These are phyloP conservation scores for Subacronicta megacephala DNA, from an alignment of 2,888 invertebrate genomes.

Conservation along the genomic window DNA sequence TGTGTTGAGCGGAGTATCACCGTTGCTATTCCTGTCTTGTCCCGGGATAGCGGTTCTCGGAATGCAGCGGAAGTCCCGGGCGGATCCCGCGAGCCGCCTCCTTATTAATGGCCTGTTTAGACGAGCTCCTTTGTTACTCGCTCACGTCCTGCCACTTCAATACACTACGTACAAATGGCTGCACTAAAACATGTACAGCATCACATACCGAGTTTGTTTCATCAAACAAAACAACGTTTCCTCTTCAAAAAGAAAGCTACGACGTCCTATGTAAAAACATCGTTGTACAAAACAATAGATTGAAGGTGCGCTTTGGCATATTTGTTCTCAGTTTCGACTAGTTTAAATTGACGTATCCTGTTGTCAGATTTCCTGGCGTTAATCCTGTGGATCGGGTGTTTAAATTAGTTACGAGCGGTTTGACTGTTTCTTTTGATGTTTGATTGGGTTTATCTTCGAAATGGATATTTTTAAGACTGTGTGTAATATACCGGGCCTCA, in stretches of 20 bases:
- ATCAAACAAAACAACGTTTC: slow-evolving; percentile 26
- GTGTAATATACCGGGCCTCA: slow-evolving; percentile 28
- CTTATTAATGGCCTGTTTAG: slow-evolving; percentile 89
- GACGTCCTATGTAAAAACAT: slow-evolving; percentile 43
- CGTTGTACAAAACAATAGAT: slow-evolving; percentile 65
- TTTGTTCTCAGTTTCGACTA: slow-evolving; percentile 78
- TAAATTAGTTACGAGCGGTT: slow-evolving; percentile 77
- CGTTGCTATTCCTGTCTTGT: slow-evolving; percentile 86
- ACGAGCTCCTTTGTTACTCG: slow-evolving; percentile 86
- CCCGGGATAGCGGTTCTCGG: slow-evolving; percentile 82
- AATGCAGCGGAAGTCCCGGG: slow-evolving; percentile 85
- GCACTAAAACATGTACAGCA: slow-evolving; percentile 54
- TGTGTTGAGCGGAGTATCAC: slow-evolving; percentile 68
- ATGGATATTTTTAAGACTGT: slow-evolving; percentile 60
- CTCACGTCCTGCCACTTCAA: slow-evolving; percentile 83
- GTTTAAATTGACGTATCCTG: slow-evolving; percentile 88
- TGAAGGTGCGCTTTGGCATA: slow-evolving; percentile 67
- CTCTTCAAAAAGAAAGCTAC: slow-evolving; percentile 63
- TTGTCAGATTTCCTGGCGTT: slow-evolving; percentile 84
- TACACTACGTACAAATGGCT: slow-evolving; percentile 61
- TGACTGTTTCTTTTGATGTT: slow-evolving; percentile 74
- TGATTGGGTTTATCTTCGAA: slow-evolving; percentile 66
- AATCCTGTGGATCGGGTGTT: slow-evolving; percentile 77
- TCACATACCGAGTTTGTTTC: slow-evolving; percentile 51
- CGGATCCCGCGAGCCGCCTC: slow-evolving; percentile 82